Base-by-base conservation (phyloP, 2,113 vertebrate genomes). In the Lampris incognitus region DNA sequence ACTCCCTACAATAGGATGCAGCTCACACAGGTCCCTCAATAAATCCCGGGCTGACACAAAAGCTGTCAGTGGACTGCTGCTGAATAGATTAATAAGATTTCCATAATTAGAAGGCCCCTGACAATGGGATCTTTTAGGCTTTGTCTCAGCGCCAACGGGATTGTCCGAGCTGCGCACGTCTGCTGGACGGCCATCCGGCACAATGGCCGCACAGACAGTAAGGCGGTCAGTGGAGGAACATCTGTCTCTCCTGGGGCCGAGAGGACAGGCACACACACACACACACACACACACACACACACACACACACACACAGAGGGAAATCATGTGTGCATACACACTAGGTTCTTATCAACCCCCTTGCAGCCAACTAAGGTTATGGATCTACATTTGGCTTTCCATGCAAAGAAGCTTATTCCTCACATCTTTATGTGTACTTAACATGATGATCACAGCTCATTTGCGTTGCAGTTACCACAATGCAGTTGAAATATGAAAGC, bases 41-140 rank as follows among this genome's bases (percentile, higher is more conserved):
- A 93, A 94, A 94, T 94, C 93, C 91, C 90, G 85, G 89, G 85
- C 80, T 49, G 62, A 85, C 89, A 93, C 93, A 94, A 94, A 94
- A 91, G 92, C 92, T 90, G 91, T 91, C 90, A 90, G 92, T 86
- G 82, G 89, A 88, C 87, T 89, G 85, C 90, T 82, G 84, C 88
- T 92, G 93, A 97, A 97, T 97, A 97, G 97, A 97, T 98, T 97
- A 97, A 98, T 96, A 96, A 95, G 96, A 97, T 99, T 97, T 98
- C 97, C 96, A 97, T 96, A 96, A 97, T 97, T 94, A 95, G 96
- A 94, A 95, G 91, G 79, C 84, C 82, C 68, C 85, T 89, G 92
- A 98, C 97, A 98, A 97, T 97, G 85, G 96, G 95, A 97, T 97
- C 95, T 95, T 77, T 94, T 82, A 89, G 88, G 94, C 94, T 96